phyloP scores from a whole-genome alignment of 2,113 vertebrate species.

The Podilymbus podiceps region DNA sequence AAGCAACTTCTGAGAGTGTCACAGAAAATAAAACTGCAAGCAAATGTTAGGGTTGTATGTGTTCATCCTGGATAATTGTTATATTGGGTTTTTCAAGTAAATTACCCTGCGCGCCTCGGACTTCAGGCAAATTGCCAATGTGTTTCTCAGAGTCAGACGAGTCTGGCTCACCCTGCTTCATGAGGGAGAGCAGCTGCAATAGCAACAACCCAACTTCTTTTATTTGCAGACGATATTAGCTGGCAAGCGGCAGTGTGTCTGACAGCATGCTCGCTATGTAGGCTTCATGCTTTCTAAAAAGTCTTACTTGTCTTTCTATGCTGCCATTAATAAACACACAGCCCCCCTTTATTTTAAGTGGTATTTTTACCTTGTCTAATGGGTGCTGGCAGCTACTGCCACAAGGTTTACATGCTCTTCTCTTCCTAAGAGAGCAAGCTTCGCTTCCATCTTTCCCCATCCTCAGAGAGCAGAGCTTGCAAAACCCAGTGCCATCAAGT shows the following conservation, averaged over 20 bases:
- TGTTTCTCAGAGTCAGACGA: background rate
- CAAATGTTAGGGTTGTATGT: background rate
- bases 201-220: constrained; percentile 15
- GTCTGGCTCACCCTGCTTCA: background rate
- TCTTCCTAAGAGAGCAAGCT: background rate
- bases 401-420: background rate
- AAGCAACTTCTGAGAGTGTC: background rate
- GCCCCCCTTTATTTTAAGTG: background rate
- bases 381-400: background rate
- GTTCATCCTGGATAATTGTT: background rate
- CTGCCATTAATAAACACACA: background rate
- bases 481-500: background rate
- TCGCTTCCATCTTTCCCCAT: background rate
- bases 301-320: background rate
- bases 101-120: background rate
- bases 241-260: background rate
- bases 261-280: background rate
- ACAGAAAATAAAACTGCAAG: background rate
- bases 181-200: constrained; percentile 4
- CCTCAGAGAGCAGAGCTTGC: background rate
- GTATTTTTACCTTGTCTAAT: background rate
- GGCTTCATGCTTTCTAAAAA: background rate
- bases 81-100: background rate
- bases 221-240: background rate
- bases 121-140: background rate